phyloP scores from a whole-genome alignment of 2,797 vertebrate species.

The Scolopax bukidnonensis region DNA sequence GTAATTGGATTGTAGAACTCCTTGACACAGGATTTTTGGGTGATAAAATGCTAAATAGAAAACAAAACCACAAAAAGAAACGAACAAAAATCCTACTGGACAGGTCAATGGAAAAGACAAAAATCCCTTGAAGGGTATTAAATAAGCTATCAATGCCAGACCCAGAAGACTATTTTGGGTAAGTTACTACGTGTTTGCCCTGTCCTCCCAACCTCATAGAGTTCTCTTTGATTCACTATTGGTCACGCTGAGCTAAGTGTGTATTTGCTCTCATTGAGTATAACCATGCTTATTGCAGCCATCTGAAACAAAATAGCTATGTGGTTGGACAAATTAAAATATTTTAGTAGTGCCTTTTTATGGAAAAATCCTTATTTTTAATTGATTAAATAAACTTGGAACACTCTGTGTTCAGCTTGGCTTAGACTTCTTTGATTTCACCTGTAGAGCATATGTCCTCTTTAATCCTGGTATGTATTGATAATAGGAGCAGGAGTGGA shows the following conservation, averaged over 20 bases:
- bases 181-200: not conserved
- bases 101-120: rapidly evolving
- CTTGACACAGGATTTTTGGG: not conserved
- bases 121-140: not conserved
- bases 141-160: not conserved
- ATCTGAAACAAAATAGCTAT: not conserved
- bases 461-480: not conserved
- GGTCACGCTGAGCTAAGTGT: not conserved
- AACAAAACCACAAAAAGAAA: not conserved
- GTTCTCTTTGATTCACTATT: not conserved
- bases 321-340: not conserved
- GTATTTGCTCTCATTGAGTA: not conserved
- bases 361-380: not conserved
- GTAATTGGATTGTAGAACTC: not conserved
- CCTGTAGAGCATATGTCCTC: rapidly evolving
- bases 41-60: not conserved
- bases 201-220: not conserved
- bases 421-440: not conserved
- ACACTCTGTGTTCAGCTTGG: not conserved
- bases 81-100: not conserved
- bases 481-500: not conserved
- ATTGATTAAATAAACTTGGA: not conserved
- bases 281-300: not conserved
- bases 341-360: not conserved
- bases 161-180: not conserved